Conservation (phyloP, 2,888 invertebrate genomes). For the Cosmorhoe ocellata region DNA sequence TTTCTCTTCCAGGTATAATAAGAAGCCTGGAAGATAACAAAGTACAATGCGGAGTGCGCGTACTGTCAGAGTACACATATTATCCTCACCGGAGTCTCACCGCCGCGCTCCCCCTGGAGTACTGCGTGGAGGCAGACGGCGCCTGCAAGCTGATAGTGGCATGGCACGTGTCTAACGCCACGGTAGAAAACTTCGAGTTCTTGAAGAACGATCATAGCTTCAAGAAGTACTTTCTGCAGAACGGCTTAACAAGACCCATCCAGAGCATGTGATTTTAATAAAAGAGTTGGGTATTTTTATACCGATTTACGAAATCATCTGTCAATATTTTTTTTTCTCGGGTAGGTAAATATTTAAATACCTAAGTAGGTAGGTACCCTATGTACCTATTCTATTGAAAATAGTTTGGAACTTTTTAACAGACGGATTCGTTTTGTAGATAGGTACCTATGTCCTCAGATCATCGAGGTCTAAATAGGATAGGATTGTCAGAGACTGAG, state of each 20-base stretch:
- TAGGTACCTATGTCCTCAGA: too few species aligned
- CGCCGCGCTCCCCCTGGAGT: slow-evolving; percentile 56
- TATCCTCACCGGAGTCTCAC: slow-evolving; percentile 54
- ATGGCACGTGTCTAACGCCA: slow-evolving; percentile 67
- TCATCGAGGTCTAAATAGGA: too few species aligned
- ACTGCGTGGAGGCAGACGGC: slow-evolving; percentile 61
- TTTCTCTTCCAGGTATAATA: slow-evolving; percentile 64
- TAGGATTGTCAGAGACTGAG: too few species aligned
- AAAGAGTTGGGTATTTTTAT: not conserved
- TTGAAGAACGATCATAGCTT: slow-evolving; percentile 61
- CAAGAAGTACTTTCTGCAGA: slow-evolving; percentile 59
- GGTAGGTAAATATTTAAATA: too few species aligned
- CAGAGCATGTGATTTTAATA: slow-evolving; percentile 11
- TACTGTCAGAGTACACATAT: slow-evolving; percentile 65
- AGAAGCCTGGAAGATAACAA: slow-evolving; percentile 57
- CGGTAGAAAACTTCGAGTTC: slow-evolving; percentile 70
- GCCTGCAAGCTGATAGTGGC: slow-evolving; percentile 65
- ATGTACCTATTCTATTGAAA: too few species aligned
- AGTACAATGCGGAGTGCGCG: slow-evolving; percentile 58
- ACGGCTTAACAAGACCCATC: not conserved
- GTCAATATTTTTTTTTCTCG: too few species aligned
- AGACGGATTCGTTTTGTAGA: too few species aligned
- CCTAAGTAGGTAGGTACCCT: too few species aligned
- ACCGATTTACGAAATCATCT: not conserved
- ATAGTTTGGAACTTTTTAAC: too few species aligned